Evolutionary conservation across 2,113 vertebrate species (phyloP).

Genomic region (Pogona vitticeps): DNA sequence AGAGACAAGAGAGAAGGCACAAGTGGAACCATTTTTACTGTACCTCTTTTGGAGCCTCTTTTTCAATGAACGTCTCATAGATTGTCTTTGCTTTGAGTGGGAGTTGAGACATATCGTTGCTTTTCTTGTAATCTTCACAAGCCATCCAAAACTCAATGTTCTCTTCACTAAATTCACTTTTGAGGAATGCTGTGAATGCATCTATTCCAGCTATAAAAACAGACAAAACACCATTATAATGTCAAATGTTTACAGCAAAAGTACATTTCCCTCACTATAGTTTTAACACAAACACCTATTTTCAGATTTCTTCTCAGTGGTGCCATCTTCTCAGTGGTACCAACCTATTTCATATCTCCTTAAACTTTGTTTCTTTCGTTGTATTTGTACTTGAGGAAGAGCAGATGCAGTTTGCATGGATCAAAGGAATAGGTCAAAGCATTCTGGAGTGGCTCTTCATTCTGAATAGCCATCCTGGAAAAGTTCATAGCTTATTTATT

Average conservation of each 20-base stretch:
- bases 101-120: constrained; percentile 79
- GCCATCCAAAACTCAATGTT: constrained; percentile 97
- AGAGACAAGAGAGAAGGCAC: constrained; percentile 16
- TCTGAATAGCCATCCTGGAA: not conserved
- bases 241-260: not conserved
- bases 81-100: constrained; percentile 87
- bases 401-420: not conserved
- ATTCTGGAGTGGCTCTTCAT: not conserved
- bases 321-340: not conserved
- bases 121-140: constrained; percentile 93
- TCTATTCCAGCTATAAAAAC: constrained; percentile 83
- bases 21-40: constrained; percentile 12
- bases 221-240: constrained; percentile 1
- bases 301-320: not conserved
- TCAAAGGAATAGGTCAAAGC: not conserved
- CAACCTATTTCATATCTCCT: not conserved
- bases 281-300: not conserved
- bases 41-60: constrained; percentile 94
- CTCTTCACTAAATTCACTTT: constrained; percentile 95
- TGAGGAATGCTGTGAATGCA: constrained; percentile 88
- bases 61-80: constrained; percentile 86
- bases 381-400: not conserved
- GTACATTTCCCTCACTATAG: not conserved
- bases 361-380: not conserved
- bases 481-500: not conserved